Evolutionary conservation across 1,140 invertebrate species (phyloP).

Genomic region (silkworm (Bombyx mori)): ASM3026992v2 NC_085129.1:10592501-10593000

Average conservation of each 20-base stretch:
- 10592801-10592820: slow-evolving; percentile 34
- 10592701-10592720: background rate
- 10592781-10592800: slow-evolving; percentile 3
- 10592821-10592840: slow-evolving; percentile 66
- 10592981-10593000: slow-evolving; percentile 64
- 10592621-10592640: slow-evolving; percentile 24
- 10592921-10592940: slow-evolving; percentile 59
- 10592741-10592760: too few relatives aligned
- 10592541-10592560: slow-evolving; percentile 63
- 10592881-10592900: slow-evolving; percentile 68
- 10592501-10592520: background rate
- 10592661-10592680: slow-evolving; percentile 11
- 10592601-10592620: slow-evolving; percentile 53
- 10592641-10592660: slow-evolving; percentile 23
- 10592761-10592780: too few relatives aligned
- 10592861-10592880: slow-evolving; percentile 70
- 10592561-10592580: slow-evolving; percentile 71
- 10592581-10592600: slow-evolving; percentile 57
- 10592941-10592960: slow-evolving; percentile 69
- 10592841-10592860: slow-evolving; percentile 63
- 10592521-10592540: slow-evolving; percentile 55
- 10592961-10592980: slow-evolving; percentile 71
- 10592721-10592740: background rate
- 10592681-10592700: too few relatives aligned
- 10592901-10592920: slow-evolving; percentile 70